phyloP scores from a whole-genome alignment of 2,888 invertebrate species.

The Drosophila nr. perissopoda region DNA sequence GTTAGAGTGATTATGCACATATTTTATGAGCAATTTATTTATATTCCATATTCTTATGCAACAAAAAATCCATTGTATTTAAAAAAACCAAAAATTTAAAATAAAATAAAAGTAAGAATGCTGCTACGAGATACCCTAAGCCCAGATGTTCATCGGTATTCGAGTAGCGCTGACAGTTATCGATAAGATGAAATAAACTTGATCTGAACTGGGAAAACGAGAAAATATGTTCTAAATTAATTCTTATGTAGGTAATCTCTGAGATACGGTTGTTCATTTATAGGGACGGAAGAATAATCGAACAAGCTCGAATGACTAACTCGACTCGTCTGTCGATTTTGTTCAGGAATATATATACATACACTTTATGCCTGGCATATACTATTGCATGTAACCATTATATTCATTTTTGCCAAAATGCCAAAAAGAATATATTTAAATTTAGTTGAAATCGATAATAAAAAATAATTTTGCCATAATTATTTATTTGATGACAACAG shows the following conservation, averaged over 20 bases:
- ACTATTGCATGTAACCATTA: background rate
- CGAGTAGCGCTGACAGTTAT: background rate
- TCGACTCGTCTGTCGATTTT: background rate
- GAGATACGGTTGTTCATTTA: background rate
- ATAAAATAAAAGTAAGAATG: background rate
- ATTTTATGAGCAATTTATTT: constrained; percentile 22
- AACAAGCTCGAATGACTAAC: background rate
- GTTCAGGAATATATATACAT: constrained; percentile 14
- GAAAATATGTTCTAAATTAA: background rate
- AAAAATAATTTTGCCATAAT: constrained; percentile 7
- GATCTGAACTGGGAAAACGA: background rate
- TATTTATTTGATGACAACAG: constrained; percentile 23
- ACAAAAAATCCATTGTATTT: background rate
- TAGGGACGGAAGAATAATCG: background rate
- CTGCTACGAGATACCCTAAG: background rate
- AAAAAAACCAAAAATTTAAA: background rate
- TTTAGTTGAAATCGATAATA: background rate
- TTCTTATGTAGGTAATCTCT: background rate
- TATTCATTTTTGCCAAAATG: constrained; percentile 3
- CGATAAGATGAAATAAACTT: background rate
- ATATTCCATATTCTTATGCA: constrained; percentile 3
- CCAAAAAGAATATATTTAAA: background rate
- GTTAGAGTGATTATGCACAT: background rate
- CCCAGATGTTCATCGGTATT: background rate
- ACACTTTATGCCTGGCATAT: background rate